Evolutionary conservation across 1,140 invertebrate species (phyloP), one percentile per base, ranked within the genome.

Genomic region (Rhizoglyphus robini): DNA sequence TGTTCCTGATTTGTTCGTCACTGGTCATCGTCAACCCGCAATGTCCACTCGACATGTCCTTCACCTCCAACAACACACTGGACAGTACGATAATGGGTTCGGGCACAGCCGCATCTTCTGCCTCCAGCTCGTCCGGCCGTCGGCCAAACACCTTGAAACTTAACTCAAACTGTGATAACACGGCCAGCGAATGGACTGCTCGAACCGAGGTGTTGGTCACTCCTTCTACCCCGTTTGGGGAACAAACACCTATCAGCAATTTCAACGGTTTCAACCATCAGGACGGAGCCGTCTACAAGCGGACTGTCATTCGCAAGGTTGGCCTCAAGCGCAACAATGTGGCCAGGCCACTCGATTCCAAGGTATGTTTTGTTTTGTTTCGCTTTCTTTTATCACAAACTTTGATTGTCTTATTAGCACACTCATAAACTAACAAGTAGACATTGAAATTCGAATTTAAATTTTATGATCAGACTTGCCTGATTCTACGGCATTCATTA

Each of bases 221-320:
- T 29, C 29, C 15, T 20, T 11, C 13, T 18, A 27, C 15, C 27
- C 27, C 27, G 27, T 32, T 60, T 60, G 58, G 27, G 15, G 30
- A 32, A 11, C 27, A 32, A 46, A 38, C 29, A n/a, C 15, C 2
- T 32, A 31, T 13, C 25, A 5, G 20, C 4, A 38, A 32, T 5
- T 31, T 8, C 27, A 15, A 32, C 15, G 15, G n/a, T n/a, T 20
- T 20, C 5, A 54, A 41, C 8, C 41, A 46, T n/a, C 41, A 46
- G 23, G 23, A 46, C 8, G 41, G 23, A n/a, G 18, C 2, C 23
- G 41, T 3, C 11, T n/a, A 30, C n/a, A 58, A 13, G 29, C 15
- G 58, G 23, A 60, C 58, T 32, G 20, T 60, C 27, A 60, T 60
- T 15, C n/a, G 58, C n/a, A 60, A 60, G 27, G 13, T 60, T 3